Base-by-base conservation (phyloP, 1,140 invertebrate species). In the Meloidogyne chitwoodi region DNA sequence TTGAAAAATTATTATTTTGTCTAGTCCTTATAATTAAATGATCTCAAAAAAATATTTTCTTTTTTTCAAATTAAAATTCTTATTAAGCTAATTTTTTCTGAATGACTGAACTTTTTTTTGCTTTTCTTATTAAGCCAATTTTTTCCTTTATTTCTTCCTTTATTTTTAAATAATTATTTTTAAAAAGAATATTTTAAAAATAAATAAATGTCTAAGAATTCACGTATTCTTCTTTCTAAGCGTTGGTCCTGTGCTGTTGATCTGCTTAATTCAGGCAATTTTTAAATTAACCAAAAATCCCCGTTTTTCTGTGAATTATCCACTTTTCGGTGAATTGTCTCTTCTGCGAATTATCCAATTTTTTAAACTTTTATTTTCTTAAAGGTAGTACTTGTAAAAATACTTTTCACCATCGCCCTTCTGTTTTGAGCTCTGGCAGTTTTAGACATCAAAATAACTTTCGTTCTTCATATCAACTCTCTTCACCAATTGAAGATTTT, bases 161-260 rank as follows among this genome's bases (percentile, higher is more conserved):
- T 56, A 19, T 48, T 48, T 48, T 48, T 48, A 0, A 19, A 44
- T 6, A n/a, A 56, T n/a, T n/a, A 6, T n/a, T 56, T n/a, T n/a
- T n/a, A 56, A 48, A 19, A n/a, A n/a, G n/a, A n/a, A n/a, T n/a
- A n/a, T n/a, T n/a, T n/a, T n/a, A n/a, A n/a, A n/a, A n/a, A n/a
- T n/a, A n/a, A n/a, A n/a, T n/a, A n/a, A n/a, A 56, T 16, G 48
- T 4, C 2, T 24, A 26, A 48, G 38, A 27, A 12, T 68, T 12
- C 27, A 10, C n/a, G 10, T 27, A n/a, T 1, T 68, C 6, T 16
- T 22, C 22, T 34, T 14, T 34, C 34, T 4, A 68, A 31, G n/a
- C 44, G 69, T 22, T 72, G 69, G 29, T 72, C 69, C 16, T 62
- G 41, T 56, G 69, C 26, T 62, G 38, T 72, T 19, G 48, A 72